Percentiles rank a stretch among this genome's conserved stretches.
These are phyloP conservation scores for Alauda arvensis DNA, from an alignment of 2,797 vertebrate genomes.

Conservation along the genomic window DNA sequence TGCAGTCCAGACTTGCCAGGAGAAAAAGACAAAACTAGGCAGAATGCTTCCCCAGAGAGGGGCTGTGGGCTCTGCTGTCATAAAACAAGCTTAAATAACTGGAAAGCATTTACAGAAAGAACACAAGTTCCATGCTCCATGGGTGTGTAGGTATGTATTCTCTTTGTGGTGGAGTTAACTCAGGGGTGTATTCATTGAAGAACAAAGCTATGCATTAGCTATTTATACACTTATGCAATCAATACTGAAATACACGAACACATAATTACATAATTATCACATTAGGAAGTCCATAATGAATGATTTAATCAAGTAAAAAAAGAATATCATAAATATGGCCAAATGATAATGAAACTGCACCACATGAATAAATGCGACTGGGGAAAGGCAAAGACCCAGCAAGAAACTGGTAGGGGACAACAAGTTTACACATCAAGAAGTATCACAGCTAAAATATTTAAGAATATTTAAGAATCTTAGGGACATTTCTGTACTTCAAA, in stretches of 20 bases:
- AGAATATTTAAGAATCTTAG: background rate
- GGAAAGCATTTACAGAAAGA: slow-evolving; percentile 32
- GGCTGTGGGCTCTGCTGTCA: background rate
- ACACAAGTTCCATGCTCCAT: background rate
- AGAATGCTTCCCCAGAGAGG: slow-evolving; percentile 31
- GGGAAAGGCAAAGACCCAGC: background rate
- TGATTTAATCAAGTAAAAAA: background rate
- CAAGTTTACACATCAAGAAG: background rate
- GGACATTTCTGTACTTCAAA: background rate
- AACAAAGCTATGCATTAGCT: slow-evolving; percentile 30
- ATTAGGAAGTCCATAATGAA: slow-evolving; percentile 15
- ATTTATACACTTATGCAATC: slow-evolving; percentile 15
- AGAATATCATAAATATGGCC: background rate
- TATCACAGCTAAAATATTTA: background rate
- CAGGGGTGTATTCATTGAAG: background rate
- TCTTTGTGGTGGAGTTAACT: background rate
- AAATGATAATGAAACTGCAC: background rate
- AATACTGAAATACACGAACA: background rate
- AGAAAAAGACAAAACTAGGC: background rate
- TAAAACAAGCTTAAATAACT: slow-evolving; percentile 44
- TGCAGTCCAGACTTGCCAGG: slow-evolving; percentile 3
- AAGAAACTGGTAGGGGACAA: background rate
- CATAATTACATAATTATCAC: background rate
- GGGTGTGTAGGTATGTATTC: background rate
- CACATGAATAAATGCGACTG: background rate